Conservation (phyloP, 2,888 invertebrate genomes). For the Cheilosia scutellata region DNA sequence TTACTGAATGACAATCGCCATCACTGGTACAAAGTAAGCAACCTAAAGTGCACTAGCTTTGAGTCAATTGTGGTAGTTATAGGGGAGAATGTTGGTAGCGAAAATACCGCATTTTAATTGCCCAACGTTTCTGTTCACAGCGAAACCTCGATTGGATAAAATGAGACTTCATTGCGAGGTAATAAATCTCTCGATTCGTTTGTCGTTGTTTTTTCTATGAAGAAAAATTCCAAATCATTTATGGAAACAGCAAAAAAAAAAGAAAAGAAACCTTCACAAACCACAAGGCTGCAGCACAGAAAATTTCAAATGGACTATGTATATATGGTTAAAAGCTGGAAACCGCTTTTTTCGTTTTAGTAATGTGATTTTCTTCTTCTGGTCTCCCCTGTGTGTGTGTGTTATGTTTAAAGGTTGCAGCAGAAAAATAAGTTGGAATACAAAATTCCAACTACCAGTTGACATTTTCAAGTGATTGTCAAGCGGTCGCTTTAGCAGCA, state of each 20-base stretch:
- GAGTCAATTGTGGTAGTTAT: constrained; percentile 7
- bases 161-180: constrained; percentile 67
- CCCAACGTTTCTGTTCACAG: constrained; percentile 28
- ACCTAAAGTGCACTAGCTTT: not conserved
- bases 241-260: constrained; percentile 31
- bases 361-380: constrained; percentile 62
- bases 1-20: too few relatives aligned
- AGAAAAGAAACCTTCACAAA: constrained; percentile 43
- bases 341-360: constrained; percentile 56
- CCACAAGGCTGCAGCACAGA: constrained; percentile 48
- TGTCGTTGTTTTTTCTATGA: constrained; percentile 55
- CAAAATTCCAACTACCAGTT: constrained; percentile 70
- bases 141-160: constrained; percentile 60
- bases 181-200: constrained; percentile 69
- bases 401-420: constrained; percentile 67
- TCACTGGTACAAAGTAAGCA: too few relatives aligned
- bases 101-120: constrained; percentile 44
- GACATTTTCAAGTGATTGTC: constrained; percentile 73
- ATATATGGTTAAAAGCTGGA: constrained; percentile 66
- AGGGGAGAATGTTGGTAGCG: not conserved
- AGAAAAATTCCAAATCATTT: constrained; percentile 68
- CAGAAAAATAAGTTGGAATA: constrained; percentile 42
- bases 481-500: constrained; percentile 63
- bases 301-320: constrained; percentile 53
- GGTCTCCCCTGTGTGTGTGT: constrained; percentile 19